Percentiles rank a stretch among this genome's conserved stretches.
Evolutionary conservation across 2,113 vertebrate species (phyloP).

Genomic region (Calidris pugnax): DNA sequence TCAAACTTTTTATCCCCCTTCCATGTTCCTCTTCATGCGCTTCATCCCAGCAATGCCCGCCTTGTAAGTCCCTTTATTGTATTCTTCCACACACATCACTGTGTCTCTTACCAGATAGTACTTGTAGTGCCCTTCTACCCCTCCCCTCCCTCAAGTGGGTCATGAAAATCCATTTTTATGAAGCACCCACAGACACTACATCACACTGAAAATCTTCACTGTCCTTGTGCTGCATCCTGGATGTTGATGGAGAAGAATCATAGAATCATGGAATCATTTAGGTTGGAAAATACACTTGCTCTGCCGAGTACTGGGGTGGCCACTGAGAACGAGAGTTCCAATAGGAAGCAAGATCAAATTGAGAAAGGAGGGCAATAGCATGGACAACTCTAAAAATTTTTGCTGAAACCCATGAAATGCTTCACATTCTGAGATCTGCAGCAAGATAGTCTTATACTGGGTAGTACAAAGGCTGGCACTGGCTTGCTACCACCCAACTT

Average conservation of each 20-base stretch:
- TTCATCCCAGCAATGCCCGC: not conserved
- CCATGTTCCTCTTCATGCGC: not conserved
- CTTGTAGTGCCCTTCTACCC: not conserved
- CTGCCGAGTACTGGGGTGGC: not conserved
- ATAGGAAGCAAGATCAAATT: not conserved
- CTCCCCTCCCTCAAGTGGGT: not conserved
- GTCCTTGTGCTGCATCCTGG: not conserved
- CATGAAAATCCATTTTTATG: not conserved
- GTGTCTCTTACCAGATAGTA: not conserved
- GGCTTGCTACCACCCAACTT: not conserved
- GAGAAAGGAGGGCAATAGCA: not conserved
- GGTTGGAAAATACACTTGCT: not conserved
- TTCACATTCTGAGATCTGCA: not conserved
- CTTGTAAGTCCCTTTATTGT: not conserved
- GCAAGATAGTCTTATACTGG: not conserved
- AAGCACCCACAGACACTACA: not conserved
- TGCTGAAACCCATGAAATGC: not conserved
- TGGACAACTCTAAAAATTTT: not conserved
- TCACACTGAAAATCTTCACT: not conserved
- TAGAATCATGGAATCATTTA: too few relatives aligned
- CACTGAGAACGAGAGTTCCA: not conserved
- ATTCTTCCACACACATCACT: not conserved
- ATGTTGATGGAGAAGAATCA: not conserved
- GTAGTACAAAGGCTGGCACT: not conserved
- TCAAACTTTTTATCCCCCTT: not conserved